Evolutionary conservation across 2,888 invertebrate genomes (phyloP).

Genomic region (Neoaliturus tenellus): DNA sequence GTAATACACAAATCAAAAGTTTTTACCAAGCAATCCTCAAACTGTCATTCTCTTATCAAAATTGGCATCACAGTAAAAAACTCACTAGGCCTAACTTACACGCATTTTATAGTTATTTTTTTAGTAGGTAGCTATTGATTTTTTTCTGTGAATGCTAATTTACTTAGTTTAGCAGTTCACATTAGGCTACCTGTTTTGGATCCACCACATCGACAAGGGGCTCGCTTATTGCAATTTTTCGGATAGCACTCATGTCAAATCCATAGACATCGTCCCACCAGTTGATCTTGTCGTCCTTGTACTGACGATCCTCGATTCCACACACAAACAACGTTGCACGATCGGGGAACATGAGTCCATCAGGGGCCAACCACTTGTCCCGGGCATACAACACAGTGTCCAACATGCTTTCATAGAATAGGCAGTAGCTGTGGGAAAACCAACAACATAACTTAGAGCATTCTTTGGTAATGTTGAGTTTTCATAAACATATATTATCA

Average conservation of each 20-base stretch:
- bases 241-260: constrained; percentile 99
- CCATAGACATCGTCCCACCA: constrained; percentile 99
- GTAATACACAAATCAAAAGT: too few species aligned
- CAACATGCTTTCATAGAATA: constrained; percentile 99
- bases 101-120: too few species aligned
- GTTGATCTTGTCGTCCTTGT: constrained; percentile 99
- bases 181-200: constrained; percentile 95
- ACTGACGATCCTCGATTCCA: constrained; percentile 97
- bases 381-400: constrained; percentile 99
- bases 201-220: constrained; percentile 99
- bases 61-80: too few species aligned
- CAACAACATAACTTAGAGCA: too few species aligned
- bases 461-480: too few species aligned
- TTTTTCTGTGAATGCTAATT: too few species aligned
- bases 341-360: constrained; percentile 78
- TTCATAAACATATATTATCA: too few species aligned
- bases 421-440: constrained; percentile 80
- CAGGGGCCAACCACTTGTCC: constrained; percentile 96
- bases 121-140: too few species aligned
- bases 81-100: too few species aligned
- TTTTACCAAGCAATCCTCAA: too few species aligned
- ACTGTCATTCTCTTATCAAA: too few species aligned
- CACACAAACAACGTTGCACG: constrained; percentile 96
- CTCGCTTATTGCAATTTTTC: constrained; percentile 98
- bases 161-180: too few species aligned